Conservation (phyloP, 2,113 vertebrate genomes). For the Tenebrosternarchus preto region DNA sequence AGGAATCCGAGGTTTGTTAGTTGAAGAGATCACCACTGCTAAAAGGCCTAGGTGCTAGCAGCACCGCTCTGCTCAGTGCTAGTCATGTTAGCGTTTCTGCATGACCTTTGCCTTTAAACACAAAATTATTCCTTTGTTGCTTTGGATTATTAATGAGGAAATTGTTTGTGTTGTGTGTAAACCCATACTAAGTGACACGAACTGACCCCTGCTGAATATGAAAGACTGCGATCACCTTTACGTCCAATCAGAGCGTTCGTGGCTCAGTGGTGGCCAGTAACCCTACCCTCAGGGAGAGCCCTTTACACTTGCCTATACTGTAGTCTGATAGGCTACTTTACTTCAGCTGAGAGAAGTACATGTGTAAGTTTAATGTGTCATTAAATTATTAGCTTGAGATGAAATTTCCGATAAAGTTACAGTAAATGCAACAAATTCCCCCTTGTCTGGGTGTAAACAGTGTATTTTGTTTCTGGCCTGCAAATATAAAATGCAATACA, state of each 20-base stretch:
- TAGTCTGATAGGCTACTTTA: neutral
- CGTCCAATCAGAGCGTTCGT: conserved; percentile 4
- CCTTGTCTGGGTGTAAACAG: no score
- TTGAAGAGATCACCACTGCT: no score
- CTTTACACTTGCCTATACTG: conserved; percentile 11
- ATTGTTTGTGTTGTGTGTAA: conserved; percentile 12
- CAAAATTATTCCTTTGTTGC: neutral
- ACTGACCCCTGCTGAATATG: neutral
- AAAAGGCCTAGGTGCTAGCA: no score
- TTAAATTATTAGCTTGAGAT: conserved; percentile 10
- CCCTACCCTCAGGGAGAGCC: conserved; percentile 29
- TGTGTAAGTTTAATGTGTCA: neutral
- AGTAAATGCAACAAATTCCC: neutral
- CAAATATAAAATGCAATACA: no score
- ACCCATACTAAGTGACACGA: neutral
- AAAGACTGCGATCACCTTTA: conserved; percentile 15
- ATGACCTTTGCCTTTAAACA: neutral
- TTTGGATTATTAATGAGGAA: conserved; percentile 31
- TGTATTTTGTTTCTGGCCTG: no score
- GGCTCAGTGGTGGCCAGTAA: conserved; percentile 26
- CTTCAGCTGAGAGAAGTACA: neutral
- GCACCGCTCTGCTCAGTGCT: no score
- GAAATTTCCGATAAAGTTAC: neutral
- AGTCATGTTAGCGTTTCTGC: no score
- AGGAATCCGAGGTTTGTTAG: neutral